Percentiles rank a stretch among this genome's conserved stretches.
Evolutionary conservation across 2,888 invertebrate species (phyloP).

Genomic region (Julus scanicus): DNA sequence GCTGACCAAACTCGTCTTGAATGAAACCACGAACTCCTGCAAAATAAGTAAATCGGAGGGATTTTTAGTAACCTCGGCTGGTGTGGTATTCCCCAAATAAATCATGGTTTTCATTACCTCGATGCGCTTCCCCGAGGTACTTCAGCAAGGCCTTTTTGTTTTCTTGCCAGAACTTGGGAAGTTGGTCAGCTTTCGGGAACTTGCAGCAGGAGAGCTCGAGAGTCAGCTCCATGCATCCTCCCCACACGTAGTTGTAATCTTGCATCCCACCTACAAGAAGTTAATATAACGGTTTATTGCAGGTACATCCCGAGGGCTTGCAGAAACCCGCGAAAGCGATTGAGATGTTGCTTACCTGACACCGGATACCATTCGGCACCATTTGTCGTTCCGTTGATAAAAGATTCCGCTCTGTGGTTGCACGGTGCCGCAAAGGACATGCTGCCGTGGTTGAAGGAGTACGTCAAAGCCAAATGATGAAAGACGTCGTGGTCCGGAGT

Average conservation of each 20-base stretch:
- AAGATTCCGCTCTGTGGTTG: conserved; percentile 75
- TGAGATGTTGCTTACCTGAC: conserved; percentile 72
- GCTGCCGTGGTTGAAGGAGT: conserved; percentile 87
- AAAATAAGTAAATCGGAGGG: not conserved
- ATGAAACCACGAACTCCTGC: conserved; percentile 85
- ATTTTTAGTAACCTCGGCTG: too few relatives aligned
- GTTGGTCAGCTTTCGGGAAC: conserved; percentile 82
- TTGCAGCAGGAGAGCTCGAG: conserved; percentile 95
- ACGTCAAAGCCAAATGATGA: conserved; percentile 83
- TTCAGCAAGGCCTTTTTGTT: conserved; percentile 86
- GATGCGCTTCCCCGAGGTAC: conserved; percentile 85
- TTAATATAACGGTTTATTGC: not conserved
- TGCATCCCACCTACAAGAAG: conserved; percentile 80
- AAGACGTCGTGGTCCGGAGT: conserved; percentile 95
- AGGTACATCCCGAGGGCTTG: not conserved
- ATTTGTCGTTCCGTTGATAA: conserved; percentile 91
- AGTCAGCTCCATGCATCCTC: conserved; percentile 95
- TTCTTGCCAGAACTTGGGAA: conserved; percentile 87
- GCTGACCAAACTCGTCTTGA: conserved; percentile 78
- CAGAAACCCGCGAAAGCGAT: not conserved
- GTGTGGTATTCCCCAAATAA: too few relatives aligned
- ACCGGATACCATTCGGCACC: conserved; percentile 94
- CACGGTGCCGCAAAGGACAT: conserved; percentile 85
- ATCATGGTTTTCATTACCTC: conserved; percentile 66
- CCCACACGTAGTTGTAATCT: conserved; percentile 93